phyloP scores from a whole-genome alignment of 1,140 invertebrate species.

The Lordiphosa clarofinis region DNA sequence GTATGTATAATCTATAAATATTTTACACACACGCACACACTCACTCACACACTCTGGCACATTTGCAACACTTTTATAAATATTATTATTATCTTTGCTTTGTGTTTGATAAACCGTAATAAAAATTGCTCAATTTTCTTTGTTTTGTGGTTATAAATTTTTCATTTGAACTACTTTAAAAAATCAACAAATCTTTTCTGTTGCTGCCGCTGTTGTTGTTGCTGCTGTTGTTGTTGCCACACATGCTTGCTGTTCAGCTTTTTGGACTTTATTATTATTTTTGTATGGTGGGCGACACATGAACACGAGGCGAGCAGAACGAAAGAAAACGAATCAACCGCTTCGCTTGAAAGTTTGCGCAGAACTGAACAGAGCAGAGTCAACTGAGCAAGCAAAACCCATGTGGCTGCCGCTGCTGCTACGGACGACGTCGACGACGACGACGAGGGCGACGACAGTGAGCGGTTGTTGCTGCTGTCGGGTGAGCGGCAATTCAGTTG shows the following conservation, averaged over 20 bases:
- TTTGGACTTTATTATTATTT: conserved; percentile 33
- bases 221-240: conserved; percentile 44
- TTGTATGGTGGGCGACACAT: conserved; percentile 22
- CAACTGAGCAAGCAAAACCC: conserved; percentile 34
- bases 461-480: conserved; percentile 20
- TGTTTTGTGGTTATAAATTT: conserved; percentile 41
- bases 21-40: conserved; percentile 27
- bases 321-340: conserved; percentile 51
- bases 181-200: conserved; percentile 39
- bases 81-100: conserved; percentile 26
- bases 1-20: conserved; percentile 11
- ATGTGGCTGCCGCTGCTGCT: conserved; percentile 8
- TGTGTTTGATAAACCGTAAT: conserved; percentile 33
- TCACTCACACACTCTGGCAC: conserved; percentile 20
- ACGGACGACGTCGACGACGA: conserved; percentile 14
- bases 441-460: conserved; percentile 11
- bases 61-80: conserved; percentile 24
- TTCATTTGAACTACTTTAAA: conserved; percentile 29
- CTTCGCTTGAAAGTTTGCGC: conserved; percentile 68
- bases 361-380: conserved; percentile 51
- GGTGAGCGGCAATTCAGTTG: conserved; percentile 9
- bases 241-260: conserved; percentile 35
- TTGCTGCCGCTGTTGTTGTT: conserved; percentile 5
- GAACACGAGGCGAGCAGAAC: conserved; percentile 14
- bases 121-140: conserved; percentile 45